Conservation (phyloP, 2,113 vertebrate genomes). For the Pterocles orientalis region DNA sequence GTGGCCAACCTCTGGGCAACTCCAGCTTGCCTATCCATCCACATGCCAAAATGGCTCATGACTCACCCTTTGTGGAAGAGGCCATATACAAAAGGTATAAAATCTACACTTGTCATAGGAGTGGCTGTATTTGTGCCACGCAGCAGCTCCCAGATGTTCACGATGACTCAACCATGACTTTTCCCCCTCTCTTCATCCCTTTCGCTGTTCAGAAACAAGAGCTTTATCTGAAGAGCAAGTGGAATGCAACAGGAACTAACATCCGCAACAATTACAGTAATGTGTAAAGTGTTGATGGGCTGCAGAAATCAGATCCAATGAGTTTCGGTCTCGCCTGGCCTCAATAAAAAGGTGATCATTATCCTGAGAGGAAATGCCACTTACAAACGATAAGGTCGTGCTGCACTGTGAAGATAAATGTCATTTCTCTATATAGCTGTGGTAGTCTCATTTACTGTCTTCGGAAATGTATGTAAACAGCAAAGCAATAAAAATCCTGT, state of each 20-base stretch:
- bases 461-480: neutral
- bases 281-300: neutral
- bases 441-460: neutral
- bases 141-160: neutral
- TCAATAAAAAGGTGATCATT: constrained; percentile 32
- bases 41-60: neutral
- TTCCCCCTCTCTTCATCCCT: neutral
- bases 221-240: neutral
- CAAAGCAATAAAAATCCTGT: neutral
- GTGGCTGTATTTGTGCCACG: neutral
- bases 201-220: neutral
- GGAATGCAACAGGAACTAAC: neutral
- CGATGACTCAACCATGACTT: neutral
- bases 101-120: neutral
- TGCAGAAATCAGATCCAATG: neutral
- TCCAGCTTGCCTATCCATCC: neutral
- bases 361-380: constrained; percentile 5
- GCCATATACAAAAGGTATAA: neutral
- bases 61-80: neutral
- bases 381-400: neutral
- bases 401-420: constrained; percentile 10
- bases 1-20: neutral
- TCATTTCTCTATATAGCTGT: neutral
- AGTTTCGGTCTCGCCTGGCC: neutral
- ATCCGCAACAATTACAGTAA: neutral